These are phyloP conservation scores for Gila robusta DNA, from an alignment of 2,797 vertebrate species.

Conservation along the genomic window DNA sequence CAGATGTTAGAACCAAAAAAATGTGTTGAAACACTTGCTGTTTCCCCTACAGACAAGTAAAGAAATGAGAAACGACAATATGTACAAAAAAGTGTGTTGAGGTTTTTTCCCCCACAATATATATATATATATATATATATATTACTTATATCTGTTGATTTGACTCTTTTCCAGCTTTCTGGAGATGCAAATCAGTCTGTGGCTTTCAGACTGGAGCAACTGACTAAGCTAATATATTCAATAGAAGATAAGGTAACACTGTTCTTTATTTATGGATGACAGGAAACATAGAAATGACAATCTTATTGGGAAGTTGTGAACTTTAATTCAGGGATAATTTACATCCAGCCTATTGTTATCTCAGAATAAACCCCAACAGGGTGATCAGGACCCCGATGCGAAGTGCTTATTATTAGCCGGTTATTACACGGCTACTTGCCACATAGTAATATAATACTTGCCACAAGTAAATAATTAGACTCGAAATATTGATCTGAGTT, in stretches of 20 bases:
- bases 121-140: no score
- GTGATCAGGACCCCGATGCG: no score
- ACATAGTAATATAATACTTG: no score
- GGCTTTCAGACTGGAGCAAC: constrained; percentile 85
- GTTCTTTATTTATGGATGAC: constrained; percentile 5
- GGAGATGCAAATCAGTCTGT: constrained; percentile 81
- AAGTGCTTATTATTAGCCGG: no score
- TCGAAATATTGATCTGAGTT: no score
- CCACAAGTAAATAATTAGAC: no score
- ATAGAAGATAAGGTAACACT: constrained; percentile 92
- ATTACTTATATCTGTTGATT: background rate
- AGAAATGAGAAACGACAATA: background rate
- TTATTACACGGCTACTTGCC: no score
- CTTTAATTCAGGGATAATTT: no score
- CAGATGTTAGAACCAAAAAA: background rate
- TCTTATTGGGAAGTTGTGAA: background rate
- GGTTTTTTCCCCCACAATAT: background rate
- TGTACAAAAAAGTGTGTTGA: background rate
- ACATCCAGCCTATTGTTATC: no score
- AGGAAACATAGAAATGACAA: background rate
- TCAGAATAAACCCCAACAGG: no score
- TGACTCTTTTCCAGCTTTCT: constrained; percentile 76
- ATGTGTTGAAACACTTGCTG: background rate
- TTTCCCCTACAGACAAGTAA: background rate
- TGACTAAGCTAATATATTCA: constrained; percentile 90